A percentile compares a stretch with the other conserved stretches of the same genome.
Evolutionary conservation across 2,113 vertebrate genomes (phyloP).

Genomic region (Chunga burmeisteri): DNA sequence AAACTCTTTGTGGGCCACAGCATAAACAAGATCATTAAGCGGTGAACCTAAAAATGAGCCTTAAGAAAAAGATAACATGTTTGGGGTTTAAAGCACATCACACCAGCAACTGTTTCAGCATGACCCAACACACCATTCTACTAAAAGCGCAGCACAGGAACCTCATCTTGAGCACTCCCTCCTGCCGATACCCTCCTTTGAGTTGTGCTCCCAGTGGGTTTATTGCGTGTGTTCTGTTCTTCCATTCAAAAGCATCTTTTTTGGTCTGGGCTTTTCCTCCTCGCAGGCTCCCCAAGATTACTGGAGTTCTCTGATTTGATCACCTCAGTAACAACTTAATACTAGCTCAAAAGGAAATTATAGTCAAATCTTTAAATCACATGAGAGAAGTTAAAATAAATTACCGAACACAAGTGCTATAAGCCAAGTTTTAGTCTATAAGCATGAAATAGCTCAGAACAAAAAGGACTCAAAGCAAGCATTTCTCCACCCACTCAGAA

Average conservation of each 20-base stretch:
- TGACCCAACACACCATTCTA: neutral
- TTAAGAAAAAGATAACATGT: neutral
- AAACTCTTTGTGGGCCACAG: neutral
- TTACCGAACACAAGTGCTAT: neutral
- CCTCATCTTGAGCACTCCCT: neutral
- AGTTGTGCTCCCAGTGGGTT: neutral
- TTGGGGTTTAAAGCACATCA: neutral
- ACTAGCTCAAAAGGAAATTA: no score
- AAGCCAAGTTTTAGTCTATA: neutral
- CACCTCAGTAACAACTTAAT: neutral
- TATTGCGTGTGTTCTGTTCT: neutral
- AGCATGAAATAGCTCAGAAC: neutral
- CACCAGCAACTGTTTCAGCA: neutral
- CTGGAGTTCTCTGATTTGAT: neutral
- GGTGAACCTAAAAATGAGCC: neutral
- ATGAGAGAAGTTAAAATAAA: neutral
- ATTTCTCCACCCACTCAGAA: neutral
- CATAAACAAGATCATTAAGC: neutral
- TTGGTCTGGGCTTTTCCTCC: neutral
- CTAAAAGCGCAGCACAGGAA: rapidly evolving
- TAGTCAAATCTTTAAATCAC: neutral
- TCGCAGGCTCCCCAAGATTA: neutral
- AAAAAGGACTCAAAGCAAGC: neutral
- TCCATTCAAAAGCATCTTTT: neutral
- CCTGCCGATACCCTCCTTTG: rapidly evolving